A percentile compares a stretch with the other conserved stretches of the same genome.
Conservation (phyloP, 2,797 vertebrate species). For the Gouania willdenowi region DNA sequence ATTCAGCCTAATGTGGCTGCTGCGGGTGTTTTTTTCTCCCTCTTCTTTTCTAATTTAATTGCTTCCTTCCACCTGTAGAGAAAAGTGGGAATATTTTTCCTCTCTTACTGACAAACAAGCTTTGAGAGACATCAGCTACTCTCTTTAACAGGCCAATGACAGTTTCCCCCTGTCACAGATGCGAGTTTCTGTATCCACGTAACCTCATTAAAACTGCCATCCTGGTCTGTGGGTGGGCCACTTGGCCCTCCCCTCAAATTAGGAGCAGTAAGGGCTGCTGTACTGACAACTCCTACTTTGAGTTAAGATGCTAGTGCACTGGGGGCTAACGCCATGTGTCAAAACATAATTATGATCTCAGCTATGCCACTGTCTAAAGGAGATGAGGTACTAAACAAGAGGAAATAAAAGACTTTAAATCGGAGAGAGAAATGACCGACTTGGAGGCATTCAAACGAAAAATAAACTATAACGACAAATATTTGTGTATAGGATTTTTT, state of each 20-base stretch:
- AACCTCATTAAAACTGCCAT: constrained; percentile 79
- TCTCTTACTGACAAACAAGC: constrained; percentile 56
- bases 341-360: constrained; percentile 78
- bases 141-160: constrained; percentile 73
- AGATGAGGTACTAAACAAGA: constrained; percentile 28
- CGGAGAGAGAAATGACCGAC: constrained; percentile 5
- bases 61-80: constrained; percentile 69
- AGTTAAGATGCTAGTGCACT: constrained; percentile 68
- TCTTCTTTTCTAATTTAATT: constrained; percentile 67
- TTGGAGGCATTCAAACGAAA: constrained; percentile 54
- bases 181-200: constrained; percentile 74
- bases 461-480: constrained; percentile 63
- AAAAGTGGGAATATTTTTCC: constrained; percentile 53
- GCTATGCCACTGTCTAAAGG: constrained; percentile 65
- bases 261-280: constrained; percentile 74
- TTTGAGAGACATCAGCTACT: constrained; percentile 71
- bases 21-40: constrained; percentile 47
- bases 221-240: constrained; percentile 71
- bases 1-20: constrained; percentile 41
- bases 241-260: constrained; percentile 75
- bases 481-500: too few relatives aligned
- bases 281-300: constrained; percentile 75
- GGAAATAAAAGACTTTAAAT: too few relatives aligned
- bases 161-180: constrained; percentile 77
- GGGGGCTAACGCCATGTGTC: constrained; percentile 73